Base-by-base conservation (phyloP, 2,888 invertebrate genomes). In the Pammene fasciana region DNA sequence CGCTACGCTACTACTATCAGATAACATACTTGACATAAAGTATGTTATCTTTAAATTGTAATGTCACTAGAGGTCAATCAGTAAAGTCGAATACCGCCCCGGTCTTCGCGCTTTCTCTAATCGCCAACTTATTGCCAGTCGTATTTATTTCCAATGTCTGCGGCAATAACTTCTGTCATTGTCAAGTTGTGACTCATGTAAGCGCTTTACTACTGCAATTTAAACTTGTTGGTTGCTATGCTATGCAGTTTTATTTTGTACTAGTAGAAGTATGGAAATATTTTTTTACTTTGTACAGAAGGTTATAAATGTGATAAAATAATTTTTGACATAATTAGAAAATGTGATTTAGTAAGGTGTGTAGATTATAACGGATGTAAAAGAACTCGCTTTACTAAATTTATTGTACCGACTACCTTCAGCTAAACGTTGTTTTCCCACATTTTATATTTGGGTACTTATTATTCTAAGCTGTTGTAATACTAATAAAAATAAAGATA, bases 241-340 rank as follows among this genome's bases (percentile, higher is more conserved):
- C 82, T 74, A 74, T 80, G 88, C 86, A 87, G 87, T 87, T 87
- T 89, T 86, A 87, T 86, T 86, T 86, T 86, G 82, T 88, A 86
- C 85, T 86, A 87, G 85, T 86, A 81, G 85, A 88, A 79, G 86
- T 89, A 87, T 88, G 83, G 85, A 83, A 82, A 86, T 92, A 91
- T 91, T 91, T 92, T 92, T 92, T 90, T 91, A 92, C 91, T 87
- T 87, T 92, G 90, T 92, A 92, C 90, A 92, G 83, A 88, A 87
- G 87, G 86, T 90, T 90, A 87, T 88, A 86, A 90, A 90, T 92
- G 92, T 92, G 92, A 92, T 92, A 92, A 89, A 65, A 87, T 87
- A 86, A 85, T 85, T 89, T 89, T 91, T 89, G 89, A 90, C 86
- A 90, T 89, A 88, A 89, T 88, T 91, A 90, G 88, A 87, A 84